These are phyloP conservation scores for Orbicella faveolata DNA, from an alignment of 64 coral and sea anemone species.

Conservation along the genomic window DNA sequence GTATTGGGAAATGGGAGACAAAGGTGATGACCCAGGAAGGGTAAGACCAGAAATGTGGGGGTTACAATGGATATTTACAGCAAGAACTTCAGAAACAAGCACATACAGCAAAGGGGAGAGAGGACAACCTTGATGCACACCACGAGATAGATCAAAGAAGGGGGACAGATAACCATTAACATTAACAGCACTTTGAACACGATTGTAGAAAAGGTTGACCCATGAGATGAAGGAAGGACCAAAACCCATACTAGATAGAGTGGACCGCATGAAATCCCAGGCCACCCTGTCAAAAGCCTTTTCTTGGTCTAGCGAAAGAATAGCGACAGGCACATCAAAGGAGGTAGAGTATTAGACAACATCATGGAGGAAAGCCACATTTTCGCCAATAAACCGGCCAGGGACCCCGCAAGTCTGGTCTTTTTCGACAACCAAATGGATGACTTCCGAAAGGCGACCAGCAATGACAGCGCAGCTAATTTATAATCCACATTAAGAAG, in stretches of 20 bases:
- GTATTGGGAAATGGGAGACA: not conserved
- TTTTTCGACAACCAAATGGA: too few relatives aligned
- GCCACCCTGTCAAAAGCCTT: too few relatives aligned
- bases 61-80: not conserved
- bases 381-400: too few relatives aligned
- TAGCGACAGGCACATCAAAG: too few relatives aligned
- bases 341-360: too few relatives aligned
- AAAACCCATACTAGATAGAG: not conserved
- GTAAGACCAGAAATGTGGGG: not conserved
- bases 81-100: not conserved
- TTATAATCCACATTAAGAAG: constrained; percentile 27
- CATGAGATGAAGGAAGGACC: constrained; percentile 5
- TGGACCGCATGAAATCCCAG: not conserved
- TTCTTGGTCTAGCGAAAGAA: too few relatives aligned
- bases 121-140: not conserved
- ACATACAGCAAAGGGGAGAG: constrained; percentile 1
- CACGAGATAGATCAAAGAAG: constrained; percentile 13
- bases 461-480: too few relatives aligned
- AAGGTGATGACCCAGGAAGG: not conserved
- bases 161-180: constrained; percentile 12
- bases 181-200: constrained; percentile 25
- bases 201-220: constrained; percentile 8
- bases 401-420: too few relatives aligned
- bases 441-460: too few relatives aligned
- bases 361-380: too few relatives aligned